phyloP scores from a whole-genome alignment of 2,888 invertebrate genomes.

The Oscheius sp. region DNA sequence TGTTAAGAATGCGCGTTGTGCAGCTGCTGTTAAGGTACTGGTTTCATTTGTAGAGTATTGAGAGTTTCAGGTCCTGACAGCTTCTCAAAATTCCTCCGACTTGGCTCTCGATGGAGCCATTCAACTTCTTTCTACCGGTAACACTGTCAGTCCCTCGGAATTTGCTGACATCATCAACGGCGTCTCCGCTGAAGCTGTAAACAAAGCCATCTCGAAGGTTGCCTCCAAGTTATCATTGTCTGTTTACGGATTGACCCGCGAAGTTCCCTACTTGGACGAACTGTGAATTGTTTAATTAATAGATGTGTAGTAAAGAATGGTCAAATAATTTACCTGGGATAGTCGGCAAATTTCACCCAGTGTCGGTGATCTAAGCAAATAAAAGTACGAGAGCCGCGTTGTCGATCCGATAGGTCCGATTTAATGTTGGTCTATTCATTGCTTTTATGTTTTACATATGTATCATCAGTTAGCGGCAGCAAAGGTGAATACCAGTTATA shows the following conservation, averaged over 20 bases:
- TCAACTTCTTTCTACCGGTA: slow-evolving; percentile 56
- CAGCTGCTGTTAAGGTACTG: slow-evolving; percentile 33
- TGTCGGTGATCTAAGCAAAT: slow-evolving; percentile 25
- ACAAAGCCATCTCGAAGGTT: slow-evolving; percentile 57
- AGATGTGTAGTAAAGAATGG: slow-evolving; percentile 20
- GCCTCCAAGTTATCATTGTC: slow-evolving; percentile 60
- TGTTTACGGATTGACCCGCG: slow-evolving; percentile 53
- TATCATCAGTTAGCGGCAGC: slow-evolving; percentile 26
- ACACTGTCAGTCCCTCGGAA: slow-evolving; percentile 53
- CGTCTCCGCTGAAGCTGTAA: slow-evolving; percentile 60
- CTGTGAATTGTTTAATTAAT: slow-evolving; percentile 43
- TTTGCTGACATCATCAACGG: slow-evolving; percentile 50
- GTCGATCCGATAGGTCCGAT: slow-evolving; percentile 4
- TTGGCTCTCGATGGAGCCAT: slow-evolving; percentile 55
- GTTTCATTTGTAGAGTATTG: not conserved
- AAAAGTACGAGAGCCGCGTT: slow-evolving; percentile 8
- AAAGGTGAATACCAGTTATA: slow-evolving; percentile 49
- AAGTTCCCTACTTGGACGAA: slow-evolving; percentile 65
- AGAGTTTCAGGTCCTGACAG: slow-evolving; percentile 36
- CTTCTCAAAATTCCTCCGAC: slow-evolving; percentile 36
- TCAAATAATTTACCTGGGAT: not conserved
- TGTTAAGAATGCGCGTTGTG: slow-evolving; percentile 34
- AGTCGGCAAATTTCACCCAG: not conserved
- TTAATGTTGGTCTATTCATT: not conserved
- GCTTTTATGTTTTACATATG: slow-evolving; percentile 8